Evolutionary conservation across 2,888 invertebrate species (phyloP), one percentile per base, ranked within the genome.

Genomic region (Dioctria rufipes): DNA sequence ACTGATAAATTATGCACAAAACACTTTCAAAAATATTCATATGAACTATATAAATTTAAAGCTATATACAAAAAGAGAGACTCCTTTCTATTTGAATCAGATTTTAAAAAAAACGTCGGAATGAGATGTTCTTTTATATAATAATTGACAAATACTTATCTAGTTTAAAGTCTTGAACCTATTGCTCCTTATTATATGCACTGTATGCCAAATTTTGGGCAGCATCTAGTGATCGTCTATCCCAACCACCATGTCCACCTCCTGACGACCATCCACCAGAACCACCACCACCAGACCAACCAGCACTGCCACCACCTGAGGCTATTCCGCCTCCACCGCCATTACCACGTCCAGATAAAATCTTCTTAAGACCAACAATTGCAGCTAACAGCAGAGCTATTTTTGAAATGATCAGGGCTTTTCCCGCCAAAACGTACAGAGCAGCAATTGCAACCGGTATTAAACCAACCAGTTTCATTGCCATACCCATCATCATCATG

Each of bases 401-500:
- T 91, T 92, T 92, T 2, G 92, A 91, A 81, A 94, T 94, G 86
- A 96, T 95, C 82, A 96, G 89, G n/a, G 96, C 96, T 87, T 96
- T 96, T 80, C 96, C 96, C 8, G 96, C 96, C 83, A 96, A 87
- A 42, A 95, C 89, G 90, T 95, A 96, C 6, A 96, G 91, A 9
- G 93, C 94, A 58, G 95, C 95, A 85, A 96, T 94, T 5, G 94
- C 95, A 3, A 96, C 87, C 0, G 96, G 96, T 42, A 95, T 91
- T 91, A 96, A 90, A 3, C 95, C 94, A 37, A 94, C 93, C 92
- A 95, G 93, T 89, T 96, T 96, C 92, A 95, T 95, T 4, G 93
- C 94, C 83, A 94, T 92, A 5, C 95, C 95, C 94, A 95, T 95
- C 93, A 95, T 95, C 95, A 96, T 95, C 92, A 95, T 95, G 51